A percentile compares a stretch with the other conserved stretches of the same genome.
phyloP scores from a whole-genome alignment of 2,113 vertebrate species.

The Brachyhypopomus occidentalis region DNA sequence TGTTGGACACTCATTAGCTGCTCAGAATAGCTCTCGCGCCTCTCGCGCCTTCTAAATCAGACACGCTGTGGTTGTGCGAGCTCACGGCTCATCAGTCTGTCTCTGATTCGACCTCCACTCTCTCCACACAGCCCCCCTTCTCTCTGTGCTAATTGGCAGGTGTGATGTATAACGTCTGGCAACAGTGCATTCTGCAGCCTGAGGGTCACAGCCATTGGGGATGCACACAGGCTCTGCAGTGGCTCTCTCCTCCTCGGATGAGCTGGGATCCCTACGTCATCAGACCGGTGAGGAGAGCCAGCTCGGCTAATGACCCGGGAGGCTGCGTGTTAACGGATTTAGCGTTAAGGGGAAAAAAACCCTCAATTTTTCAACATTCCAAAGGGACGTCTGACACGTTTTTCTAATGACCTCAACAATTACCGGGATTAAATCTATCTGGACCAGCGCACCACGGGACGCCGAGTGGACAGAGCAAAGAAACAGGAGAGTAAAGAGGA shows the following conservation, averaged over 20 bases:
- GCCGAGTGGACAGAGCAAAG: not conserved
- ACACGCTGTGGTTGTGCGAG: constrained; percentile 22
- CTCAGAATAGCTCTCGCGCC: constrained; percentile 42
- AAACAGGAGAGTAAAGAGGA: not conserved
- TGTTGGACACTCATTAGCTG: constrained; percentile 27
- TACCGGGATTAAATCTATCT: not conserved
- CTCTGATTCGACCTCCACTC: constrained; percentile 23
- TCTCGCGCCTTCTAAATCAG: constrained; percentile 15
- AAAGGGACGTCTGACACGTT: not conserved
- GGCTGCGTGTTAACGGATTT: not conserved
- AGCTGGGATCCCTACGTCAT: not conserved
- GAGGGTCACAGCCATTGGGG: not conserved
- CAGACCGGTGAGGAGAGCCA: not conserved
- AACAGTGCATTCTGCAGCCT: not conserved
- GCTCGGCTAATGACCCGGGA: constrained; percentile 11
- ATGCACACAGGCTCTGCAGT: not conserved
- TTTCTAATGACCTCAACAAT: not conserved
- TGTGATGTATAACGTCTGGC: constrained; percentile 42
- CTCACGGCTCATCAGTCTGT: not conserved
- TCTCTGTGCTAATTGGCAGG: constrained; percentile 50
- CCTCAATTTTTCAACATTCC: not conserved
- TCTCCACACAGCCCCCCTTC: constrained; percentile 14
- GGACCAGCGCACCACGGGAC: not conserved
- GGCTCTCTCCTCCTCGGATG: not conserved
- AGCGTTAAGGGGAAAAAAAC: not conserved